Evolutionary conservation across 2,888 invertebrate species (phyloP).

Genomic region (Loripinus fragilis): DNA sequence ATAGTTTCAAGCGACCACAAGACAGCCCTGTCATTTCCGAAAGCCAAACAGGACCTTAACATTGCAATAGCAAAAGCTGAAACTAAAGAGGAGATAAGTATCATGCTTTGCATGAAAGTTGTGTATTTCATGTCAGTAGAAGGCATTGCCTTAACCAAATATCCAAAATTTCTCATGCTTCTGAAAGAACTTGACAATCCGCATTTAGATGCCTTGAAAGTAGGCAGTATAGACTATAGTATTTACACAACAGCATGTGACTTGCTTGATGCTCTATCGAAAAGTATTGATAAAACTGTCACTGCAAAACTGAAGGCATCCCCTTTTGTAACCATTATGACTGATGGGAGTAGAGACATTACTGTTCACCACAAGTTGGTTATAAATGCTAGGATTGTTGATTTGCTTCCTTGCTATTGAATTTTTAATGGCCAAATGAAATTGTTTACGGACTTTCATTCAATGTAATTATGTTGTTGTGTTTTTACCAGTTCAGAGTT

Average conservation of each 20-base stretch:
- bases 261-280: conserved; percentile 29
- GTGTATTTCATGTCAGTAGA: conserved; percentile 48
- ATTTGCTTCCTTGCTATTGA: too few species aligned
- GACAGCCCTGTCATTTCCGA: not conserved
- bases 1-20: conserved; percentile 15
- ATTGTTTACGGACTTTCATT: too few species aligned
- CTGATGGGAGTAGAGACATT: conserved; percentile 48
- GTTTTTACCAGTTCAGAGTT: too few species aligned
- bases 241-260: conserved; percentile 34
- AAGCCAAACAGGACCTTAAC: conserved; percentile 1
- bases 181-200: conserved; percentile 29
- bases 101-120: conserved; percentile 23
- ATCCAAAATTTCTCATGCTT: conserved; percentile 24
- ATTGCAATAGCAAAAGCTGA: conserved; percentile 7
- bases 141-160: conserved; percentile 35
- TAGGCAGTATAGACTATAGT: conserved; percentile 26
- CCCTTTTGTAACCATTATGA: conserved; percentile 23
- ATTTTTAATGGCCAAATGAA: too few species aligned
- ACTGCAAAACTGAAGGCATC: conserved; percentile 31
- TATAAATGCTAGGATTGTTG: conserved; percentile 20
- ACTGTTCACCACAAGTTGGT: conserved; percentile 42
- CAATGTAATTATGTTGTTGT: too few species aligned
- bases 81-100: conserved; percentile 14
- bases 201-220: conserved; percentile 23
- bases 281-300: conserved; percentile 23